These are phyloP conservation scores for Agriopis aurantiaria DNA, from an alignment of 2,888 invertebrate genomes.

Conservation along the genomic window DNA sequence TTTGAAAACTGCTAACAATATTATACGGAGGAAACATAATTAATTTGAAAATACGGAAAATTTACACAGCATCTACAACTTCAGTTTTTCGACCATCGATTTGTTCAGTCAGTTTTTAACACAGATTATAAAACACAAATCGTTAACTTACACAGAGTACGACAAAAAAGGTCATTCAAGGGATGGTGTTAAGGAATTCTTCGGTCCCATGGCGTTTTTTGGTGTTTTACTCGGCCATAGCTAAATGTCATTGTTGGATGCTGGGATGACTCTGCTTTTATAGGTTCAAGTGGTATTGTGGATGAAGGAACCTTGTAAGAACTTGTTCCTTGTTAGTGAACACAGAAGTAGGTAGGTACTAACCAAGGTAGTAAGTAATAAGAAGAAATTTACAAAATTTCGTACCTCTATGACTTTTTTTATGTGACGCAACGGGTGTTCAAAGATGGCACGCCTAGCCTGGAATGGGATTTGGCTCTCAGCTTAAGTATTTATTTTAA, in stretches of 20 bases:
- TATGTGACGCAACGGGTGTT: too few species aligned
- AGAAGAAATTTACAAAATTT: too few species aligned
- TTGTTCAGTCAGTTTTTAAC: background rate
- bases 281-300: constrained; percentile 29
- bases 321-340: background rate
- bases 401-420: too few species aligned
- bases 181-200: constrained; percentile 69
- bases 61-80: background rate
- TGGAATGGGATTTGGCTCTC: too few species aligned
- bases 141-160: constrained; percentile 11
- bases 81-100: background rate
- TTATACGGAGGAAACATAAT: background rate
- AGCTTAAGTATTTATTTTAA: too few species aligned
- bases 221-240: constrained; percentile 70
- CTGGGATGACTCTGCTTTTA: constrained; percentile 34
- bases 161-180: constrained; percentile 51
- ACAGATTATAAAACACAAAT: constrained; percentile 32
- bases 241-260: constrained; percentile 73
- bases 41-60: background rate
- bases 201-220: constrained; percentile 79
- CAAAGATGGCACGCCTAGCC: too few species aligned
- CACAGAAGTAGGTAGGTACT: background rate
- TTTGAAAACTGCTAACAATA: too few species aligned
- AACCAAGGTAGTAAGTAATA: too few species aligned
- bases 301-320: constrained; percentile 17